Evolutionary conservation across 2,888 invertebrate genomes (phyloP), one percentile per base, ranked within the genome.

Genomic region (Caenorhabditis imperialis): DNA sequence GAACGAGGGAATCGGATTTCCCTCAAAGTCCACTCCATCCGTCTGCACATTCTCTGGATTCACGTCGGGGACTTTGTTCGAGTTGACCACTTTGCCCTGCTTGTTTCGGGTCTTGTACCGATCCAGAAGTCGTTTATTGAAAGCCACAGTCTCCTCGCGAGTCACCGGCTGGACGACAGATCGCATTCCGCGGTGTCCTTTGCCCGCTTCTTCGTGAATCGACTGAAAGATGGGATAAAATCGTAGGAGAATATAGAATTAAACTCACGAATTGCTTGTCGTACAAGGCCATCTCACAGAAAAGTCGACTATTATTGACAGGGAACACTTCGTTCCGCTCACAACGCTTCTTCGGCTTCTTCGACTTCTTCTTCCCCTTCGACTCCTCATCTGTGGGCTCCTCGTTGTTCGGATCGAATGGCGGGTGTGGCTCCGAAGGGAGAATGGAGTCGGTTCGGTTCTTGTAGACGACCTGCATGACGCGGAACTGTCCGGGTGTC

Each of bases 1-100:
- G 12, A 35, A 33, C 12, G 16, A 40, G 12, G 61, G 61, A 42
- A 70, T 48, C 20, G 42, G 40, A 3, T 42, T n/a, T 33, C 65
- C 57, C 3, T 67, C 65, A 5, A 55, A 5, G 50, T 57, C 65
- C 0, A 22, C 12, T 20, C 27, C 23, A 20, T 18, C 27, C 54
- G n/a, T 25, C 54, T 27, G 23, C 40, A 1, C 14, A 10, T 7
- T 22, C 45, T 23, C 12, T 5, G 6, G 5, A 10, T 16, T 8
- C 33, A 7, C 20, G 8, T 14, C 5, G 14, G 6, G 20, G 35
- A 45, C 33, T 50, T 14, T n/a, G n/a, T 25, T 7, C 18, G n/a
- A 20, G 20, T 38, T 38, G 40, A n/a, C 35, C n/a, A n/a, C 14
- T 16, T 25, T 47, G 25, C 14, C n/a, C 12, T 47, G 4, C 7